Conservation (phyloP, 2,888 invertebrate genomes). For the Lymantria monacha region DNA sequence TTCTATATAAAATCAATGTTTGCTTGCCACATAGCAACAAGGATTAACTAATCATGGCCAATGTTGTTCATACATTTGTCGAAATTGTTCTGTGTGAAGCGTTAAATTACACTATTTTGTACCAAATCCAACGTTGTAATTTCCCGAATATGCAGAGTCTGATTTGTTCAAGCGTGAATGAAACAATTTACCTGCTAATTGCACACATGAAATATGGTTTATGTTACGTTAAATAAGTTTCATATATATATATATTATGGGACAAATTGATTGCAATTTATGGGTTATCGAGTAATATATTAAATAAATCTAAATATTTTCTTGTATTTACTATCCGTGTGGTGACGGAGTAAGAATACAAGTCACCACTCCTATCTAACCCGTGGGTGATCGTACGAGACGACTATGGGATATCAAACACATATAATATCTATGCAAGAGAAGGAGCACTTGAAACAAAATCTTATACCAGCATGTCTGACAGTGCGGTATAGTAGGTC, state of each 20-base stretch:
- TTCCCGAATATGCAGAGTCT: constrained; percentile 1
- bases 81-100: constrained; percentile 1
- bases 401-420: too few species aligned
- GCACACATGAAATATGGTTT: constrained; percentile 15
- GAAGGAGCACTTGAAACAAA: too few species aligned
- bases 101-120: constrained; percentile 4
- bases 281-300: neutral
- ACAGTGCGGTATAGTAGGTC: too few species aligned
- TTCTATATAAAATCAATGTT: too few species aligned
- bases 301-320: too few species aligned
- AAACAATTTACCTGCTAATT: constrained; percentile 17
- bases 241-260: neutral
- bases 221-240: constrained; percentile 4
- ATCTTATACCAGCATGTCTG: too few species aligned
- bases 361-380: too few species aligned
- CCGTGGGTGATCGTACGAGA: too few species aligned
- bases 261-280: neutral
- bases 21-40: neutral
- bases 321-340: too few species aligned
- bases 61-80: neutral
- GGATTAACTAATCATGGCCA: neutral
- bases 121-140: constrained; percentile 1
- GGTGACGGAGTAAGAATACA: too few species aligned
- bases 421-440: too few species aligned
- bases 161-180: constrained; percentile 3